phyloP scores from a whole-genome alignment of 2,888 invertebrate species.

The Rhogogaster chlorosoma region DNA sequence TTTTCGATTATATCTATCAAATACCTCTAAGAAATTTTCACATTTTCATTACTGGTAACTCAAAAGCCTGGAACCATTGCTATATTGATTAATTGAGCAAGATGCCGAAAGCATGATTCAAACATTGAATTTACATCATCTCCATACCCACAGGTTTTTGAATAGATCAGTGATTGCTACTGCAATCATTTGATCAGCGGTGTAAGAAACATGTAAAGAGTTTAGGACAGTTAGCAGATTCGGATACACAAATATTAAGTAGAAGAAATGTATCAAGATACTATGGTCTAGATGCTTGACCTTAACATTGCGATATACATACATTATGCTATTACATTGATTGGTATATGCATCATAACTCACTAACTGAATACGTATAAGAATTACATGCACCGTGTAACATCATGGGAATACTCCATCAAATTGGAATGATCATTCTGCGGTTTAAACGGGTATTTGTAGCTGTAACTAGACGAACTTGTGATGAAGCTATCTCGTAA shows the following conservation, averaged over 20 bases:
- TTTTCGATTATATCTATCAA: neutral
- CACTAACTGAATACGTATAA: neutral
- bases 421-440: neutral
- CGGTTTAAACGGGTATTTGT: neutral
- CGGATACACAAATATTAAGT: neutral
- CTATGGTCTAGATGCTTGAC: neutral
- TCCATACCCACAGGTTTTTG: neutral
- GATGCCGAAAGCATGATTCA: neutral
- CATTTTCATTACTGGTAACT: neutral
- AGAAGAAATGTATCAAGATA: neutral
- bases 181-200: neutral
- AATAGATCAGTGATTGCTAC: neutral
- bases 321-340: neutral
- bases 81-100: neutral
- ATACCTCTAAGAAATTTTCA: neutral
- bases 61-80: neutral
- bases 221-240: neutral
- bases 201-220: neutral
- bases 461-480: neutral
- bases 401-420: conserved; percentile 1
- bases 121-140: neutral
- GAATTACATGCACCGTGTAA: neutral
- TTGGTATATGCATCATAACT: neutral
- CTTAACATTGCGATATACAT: neutral
- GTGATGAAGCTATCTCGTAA: neutral